phyloP scores from a whole-genome alignment of 1,140 invertebrate genomes.

The Mizuhopecten yessoensis region DNA sequence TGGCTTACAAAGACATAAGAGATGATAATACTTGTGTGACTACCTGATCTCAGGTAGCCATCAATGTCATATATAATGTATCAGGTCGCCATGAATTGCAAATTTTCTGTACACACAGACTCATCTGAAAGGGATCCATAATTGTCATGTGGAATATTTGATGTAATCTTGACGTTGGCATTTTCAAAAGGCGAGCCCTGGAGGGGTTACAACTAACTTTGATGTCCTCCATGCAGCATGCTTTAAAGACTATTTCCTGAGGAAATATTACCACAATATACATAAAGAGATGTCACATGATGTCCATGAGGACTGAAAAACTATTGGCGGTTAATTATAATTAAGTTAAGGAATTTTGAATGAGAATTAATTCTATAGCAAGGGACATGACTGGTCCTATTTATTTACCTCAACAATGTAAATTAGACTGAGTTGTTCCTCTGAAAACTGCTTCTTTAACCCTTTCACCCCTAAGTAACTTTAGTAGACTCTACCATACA shows the following conservation, averaged over 20 bases:
- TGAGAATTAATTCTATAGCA: no score
- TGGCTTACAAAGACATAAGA: no score
- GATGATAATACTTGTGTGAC: not conserved
- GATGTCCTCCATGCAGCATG: not conserved
- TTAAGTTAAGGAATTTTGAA: not conserved
- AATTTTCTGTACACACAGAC: not conserved
- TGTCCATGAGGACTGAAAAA: not conserved
- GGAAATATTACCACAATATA: conserved; percentile 1
- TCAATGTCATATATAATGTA: conserved; percentile 36
- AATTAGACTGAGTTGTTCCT: no score
- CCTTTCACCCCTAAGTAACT: no score
- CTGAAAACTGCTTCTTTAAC: no score
- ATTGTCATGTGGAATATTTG: conserved; percentile 27
- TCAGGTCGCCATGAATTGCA: conserved; percentile 16
- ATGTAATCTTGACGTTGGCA: not conserved
- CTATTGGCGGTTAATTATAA: not conserved
- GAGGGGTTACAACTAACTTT: not conserved
- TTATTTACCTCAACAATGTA: no score
- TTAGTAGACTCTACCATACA: no score
- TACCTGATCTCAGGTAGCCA: not conserved
- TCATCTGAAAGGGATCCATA: conserved; percentile 37
- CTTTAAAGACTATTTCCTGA: not conserved
- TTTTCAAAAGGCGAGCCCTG: not conserved
- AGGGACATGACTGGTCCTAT: no score
- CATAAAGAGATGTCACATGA: not conserved